Evolutionary conservation across 2,113 vertebrate genomes (phyloP).

Genomic region (Bubo blakistoni): DNA sequence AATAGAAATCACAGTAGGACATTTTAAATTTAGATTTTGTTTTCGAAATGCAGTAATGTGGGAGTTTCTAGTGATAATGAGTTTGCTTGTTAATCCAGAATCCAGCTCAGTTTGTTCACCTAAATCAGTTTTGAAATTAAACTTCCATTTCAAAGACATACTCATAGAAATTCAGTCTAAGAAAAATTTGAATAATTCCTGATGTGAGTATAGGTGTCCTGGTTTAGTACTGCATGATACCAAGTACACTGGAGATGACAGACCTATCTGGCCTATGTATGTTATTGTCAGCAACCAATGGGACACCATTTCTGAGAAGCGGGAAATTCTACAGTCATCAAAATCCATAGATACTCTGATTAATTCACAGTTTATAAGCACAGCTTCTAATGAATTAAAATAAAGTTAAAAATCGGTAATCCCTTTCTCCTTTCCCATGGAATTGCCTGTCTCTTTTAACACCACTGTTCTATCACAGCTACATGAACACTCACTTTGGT

Average conservation of each 20-base stretch:
- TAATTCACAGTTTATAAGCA: neutral
- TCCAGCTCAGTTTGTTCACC: neutral
- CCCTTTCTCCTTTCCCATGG: neutral
- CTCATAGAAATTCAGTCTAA: neutral
- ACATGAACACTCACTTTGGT: rapidly evolving
- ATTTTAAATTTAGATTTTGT: neutral
- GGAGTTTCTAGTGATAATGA: neutral
- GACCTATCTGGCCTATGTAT: neutral
- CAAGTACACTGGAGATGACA: neutral
- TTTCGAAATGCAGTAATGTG: neutral
- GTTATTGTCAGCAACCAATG: neutral
- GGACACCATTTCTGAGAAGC: neutral
- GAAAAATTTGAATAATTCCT: neutral
- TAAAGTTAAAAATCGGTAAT: neutral
- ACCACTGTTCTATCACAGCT: rapidly evolving
- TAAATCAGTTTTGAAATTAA: neutral
- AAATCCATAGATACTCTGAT: neutral
- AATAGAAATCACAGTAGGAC: neutral
- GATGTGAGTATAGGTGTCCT: neutral
- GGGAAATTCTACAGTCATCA: neutral
- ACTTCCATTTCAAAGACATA: neutral
- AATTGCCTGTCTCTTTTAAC: neutral
- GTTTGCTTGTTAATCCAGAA: neutral
- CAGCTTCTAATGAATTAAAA: neutral
- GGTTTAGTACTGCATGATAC: neutral